Evolutionary conservation across 2,113 vertebrate genomes (phyloP), one percentile per base, ranked within the genome.

Genomic region (Acanthochromis polyacanthus): DNA sequence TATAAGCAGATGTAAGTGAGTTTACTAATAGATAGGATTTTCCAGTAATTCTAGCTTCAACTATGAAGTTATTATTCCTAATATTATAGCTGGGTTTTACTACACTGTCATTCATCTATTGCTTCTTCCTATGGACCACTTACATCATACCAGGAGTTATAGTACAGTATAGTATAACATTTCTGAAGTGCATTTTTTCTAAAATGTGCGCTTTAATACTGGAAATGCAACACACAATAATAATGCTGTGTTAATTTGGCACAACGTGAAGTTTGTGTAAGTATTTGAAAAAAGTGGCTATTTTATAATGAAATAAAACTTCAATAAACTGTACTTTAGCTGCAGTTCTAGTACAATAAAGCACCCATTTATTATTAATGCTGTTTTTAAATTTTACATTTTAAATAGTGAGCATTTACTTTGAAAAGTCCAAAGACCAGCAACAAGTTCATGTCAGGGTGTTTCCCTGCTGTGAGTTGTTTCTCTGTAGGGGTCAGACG

Each of bases 361-460:
- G 22, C 20, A 16, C 52, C 14, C 20, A 52, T 60, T 5, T 28
- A 32, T 48, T 65, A 75, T 82, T 45, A 46, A 74, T 6, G 30
- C 5, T 30, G 30, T 48, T 61, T 78, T 59, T 19, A 66, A 28
- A 51, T 66, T 84, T 78, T 8, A 70, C 67, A 3, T 63, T 59
- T 75, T 60, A 68, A 60, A 82, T 45, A 23, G 70, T 73, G 3
- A 72, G 64, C 75, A 48, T 79, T 81, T 79, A 28, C 78, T 87
- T 72, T 60, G 9, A 46, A 74, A 62, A 45, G 16, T 55, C 51
- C 4, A 28, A 51, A 59, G 32, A 12, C 30, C 55, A 52, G 70
- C 0, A 43, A 62, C 0, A 0, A 67, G 60, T 25, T 57, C 55
- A 78, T 76, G 63, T 52, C 57, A 58, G 17, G 45, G 23, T 32